Base-by-base conservation (phyloP, 2,797 vertebrate genomes). In the Margarornis squamiger region DNA sequence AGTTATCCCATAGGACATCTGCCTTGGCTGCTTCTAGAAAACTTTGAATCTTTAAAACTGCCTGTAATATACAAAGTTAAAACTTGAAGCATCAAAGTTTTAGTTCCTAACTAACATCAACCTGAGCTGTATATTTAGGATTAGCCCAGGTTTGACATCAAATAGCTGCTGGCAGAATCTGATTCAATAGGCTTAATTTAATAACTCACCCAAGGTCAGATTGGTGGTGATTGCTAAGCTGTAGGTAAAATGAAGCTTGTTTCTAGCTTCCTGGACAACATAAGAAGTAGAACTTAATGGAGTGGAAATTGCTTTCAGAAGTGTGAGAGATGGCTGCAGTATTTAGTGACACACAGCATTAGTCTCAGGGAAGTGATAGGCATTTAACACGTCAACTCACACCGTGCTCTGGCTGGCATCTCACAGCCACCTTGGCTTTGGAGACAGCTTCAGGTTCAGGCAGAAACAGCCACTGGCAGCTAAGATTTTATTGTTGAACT, bases 221-320 rank as follows among this genome's bases (percentile, higher is more conserved):
- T 51, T 22, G 38, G 45, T 84, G 38, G 45, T 3, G 10, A 52
- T 36, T 76, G 30, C 58, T 84, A 30, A 84, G 62, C 36, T 65
- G 14, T 55, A 62, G n/a, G 13, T 70, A 73, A 72, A 92, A 75
- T 49, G 13, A 94, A 94, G 39, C 43, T 39, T 75, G 12, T 52
- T 90, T 84, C n/a, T 72, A 62, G 19, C 36, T 88, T 73, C 36
- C 66, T 59, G 29, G 32, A 63, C 55, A 63, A 27, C 21, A 32
- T 23, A 57, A 75, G 66, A 12, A 21, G 14, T 38, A 84, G 73
- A 79, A 59, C 9, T 66, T 73, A 91, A 81, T 14, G 62, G 55
- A 86, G 21, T 79, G 32, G 45, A 85, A 92, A 88, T 85, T 86
- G 67, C 67, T 95, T 92, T 89, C 52, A 54, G 79, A 85, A 43